A percentile compares a stretch with the other conserved stretches of the same genome.
These are phyloP conservation scores for Panagrolaimus sp. DNA, from an alignment of 1,140 invertebrate genomes.

Conservation along the genomic window DNA sequence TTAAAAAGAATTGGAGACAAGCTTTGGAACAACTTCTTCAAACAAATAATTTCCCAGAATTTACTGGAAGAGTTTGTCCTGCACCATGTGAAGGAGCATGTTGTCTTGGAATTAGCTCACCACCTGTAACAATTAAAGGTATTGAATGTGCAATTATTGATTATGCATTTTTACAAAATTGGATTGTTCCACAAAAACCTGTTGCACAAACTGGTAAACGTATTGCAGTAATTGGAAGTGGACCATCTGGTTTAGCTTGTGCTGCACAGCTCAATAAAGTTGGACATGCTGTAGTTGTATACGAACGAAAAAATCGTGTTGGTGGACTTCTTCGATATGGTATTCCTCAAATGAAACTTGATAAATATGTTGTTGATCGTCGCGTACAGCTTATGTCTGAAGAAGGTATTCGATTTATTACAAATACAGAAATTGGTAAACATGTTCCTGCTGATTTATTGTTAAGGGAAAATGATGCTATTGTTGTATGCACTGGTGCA, in stretches of 20 bases:
- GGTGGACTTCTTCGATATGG: constrained; percentile 94
- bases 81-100: constrained; percentile 97
- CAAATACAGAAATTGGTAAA: constrained; percentile 81
- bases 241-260: constrained; percentile 79
- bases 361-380: constrained; percentile 70
- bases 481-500: constrained; percentile 82
- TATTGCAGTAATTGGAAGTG: constrained; percentile 87
- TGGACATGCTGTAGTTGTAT: constrained; percentile 84
- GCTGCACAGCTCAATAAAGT: constrained; percentile 89
- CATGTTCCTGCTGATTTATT: constrained; percentile 74
- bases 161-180: constrained; percentile 90
- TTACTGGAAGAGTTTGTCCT: constrained; percentile 94
- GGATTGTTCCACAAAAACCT: constrained; percentile 79
- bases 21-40: constrained; percentile 89
- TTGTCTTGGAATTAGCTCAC: constrained; percentile 88
- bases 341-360: constrained; percentile 66
- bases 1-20: constrained; percentile 86
- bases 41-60: constrained; percentile 99
- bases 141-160: constrained; percentile 99
- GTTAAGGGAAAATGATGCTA: constrained; percentile 73
- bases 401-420: constrained; percentile 86
- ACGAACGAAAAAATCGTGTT: constrained; percentile 86
- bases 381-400: constrained; percentile 77
- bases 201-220: constrained; percentile 71
- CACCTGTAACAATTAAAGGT: constrained; percentile 95